A percentile compares a stretch with the other conserved stretches of the same genome.
These are phyloP conservation scores for Hirtodrosophila alboralis DNA, from an alignment of 2,888 invertebrate genomes.

Conservation along the genomic window DNA sequence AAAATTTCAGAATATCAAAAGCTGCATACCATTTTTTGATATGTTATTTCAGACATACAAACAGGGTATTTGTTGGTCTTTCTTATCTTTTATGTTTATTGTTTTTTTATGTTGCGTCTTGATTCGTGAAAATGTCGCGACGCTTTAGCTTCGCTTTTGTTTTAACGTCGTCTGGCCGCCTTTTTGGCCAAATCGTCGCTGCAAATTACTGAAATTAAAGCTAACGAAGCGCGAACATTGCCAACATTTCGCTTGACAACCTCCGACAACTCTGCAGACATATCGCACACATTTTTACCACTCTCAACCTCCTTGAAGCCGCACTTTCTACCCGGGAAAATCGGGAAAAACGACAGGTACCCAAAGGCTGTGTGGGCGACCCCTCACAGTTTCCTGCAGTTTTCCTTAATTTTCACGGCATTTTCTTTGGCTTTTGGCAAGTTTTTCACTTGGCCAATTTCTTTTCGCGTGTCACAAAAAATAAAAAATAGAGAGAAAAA, in stretches of 20 bases:
- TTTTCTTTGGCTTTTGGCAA: conserved; percentile 45
- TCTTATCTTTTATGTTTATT: background rate
- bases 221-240: conserved; percentile 82
- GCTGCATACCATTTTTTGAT: too few relatives aligned
- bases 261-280: conserved; percentile 53
- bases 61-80: conserved; percentile 11
- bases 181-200: conserved; percentile 64
- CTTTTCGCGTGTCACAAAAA: conserved; percentile 39
- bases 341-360: conserved; percentile 9
- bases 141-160: conserved; percentile 51
- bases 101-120: conserved; percentile 40
- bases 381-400: conserved; percentile 22
- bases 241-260: conserved; percentile 63
- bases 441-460: conserved; percentile 39
- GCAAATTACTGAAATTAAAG: conserved; percentile 79
- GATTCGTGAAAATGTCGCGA: conserved; percentile 72
- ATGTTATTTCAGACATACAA: too few relatives aligned
- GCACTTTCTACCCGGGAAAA: conserved; percentile 12
- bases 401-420: conserved; percentile 48
- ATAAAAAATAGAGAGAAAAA: conserved; percentile 1
- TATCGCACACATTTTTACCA: conserved; percentile 39
- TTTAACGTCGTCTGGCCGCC: conserved; percentile 56
- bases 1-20: too few relatives aligned
- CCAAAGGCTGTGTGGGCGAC: conserved; percentile 10
- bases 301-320: conserved; percentile 7